Evolutionary conservation across 2,888 invertebrate genomes (phyloP).

Genomic region (Apotomis capreana): DNA sequence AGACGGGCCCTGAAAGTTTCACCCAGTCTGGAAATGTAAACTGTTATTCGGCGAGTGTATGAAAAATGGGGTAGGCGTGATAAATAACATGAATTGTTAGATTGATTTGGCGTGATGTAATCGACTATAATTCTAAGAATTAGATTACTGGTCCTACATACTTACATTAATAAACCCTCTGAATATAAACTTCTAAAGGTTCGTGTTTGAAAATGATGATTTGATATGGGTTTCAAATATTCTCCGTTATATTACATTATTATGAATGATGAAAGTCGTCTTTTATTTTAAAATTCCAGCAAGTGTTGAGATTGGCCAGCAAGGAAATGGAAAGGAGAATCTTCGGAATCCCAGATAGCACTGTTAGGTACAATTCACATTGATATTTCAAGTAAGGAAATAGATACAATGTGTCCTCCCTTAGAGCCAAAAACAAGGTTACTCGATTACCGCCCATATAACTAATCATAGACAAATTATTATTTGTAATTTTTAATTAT

Average conservation of each 20-base stretch:
- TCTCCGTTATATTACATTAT: conserved; percentile 12
- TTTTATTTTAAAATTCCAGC: conserved; percentile 38
- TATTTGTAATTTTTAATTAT: conserved; percentile 20
- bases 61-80: too few species aligned
- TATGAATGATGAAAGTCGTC: conserved; percentile 1
- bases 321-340: conserved; percentile 32
- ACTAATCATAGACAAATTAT: conserved; percentile 8
- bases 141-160: conserved; percentile 3
- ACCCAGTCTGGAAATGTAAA: too few species aligned
- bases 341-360: conserved; percentile 38
- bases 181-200: conserved; percentile 7
- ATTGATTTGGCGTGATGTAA: conserved; percentile 14
- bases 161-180: conserved; percentile 6
- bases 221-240: conserved; percentile 30
- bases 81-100: not conserved
- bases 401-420: conserved; percentile 11
- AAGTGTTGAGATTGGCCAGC: conserved; percentile 36
- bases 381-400: conserved; percentile 19
- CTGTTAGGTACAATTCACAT: conserved; percentile 37
- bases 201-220: conserved; percentile 15
- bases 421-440: conserved; percentile 15
- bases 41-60: too few species aligned
- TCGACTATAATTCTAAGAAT: conserved; percentile 20
- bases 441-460: conserved; percentile 23
- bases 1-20: too few species aligned